These are phyloP conservation scores for Melikaiella ostensackeni DNA, from an alignment of 2,888 invertebrate genomes.

Conservation along the genomic window DNA sequence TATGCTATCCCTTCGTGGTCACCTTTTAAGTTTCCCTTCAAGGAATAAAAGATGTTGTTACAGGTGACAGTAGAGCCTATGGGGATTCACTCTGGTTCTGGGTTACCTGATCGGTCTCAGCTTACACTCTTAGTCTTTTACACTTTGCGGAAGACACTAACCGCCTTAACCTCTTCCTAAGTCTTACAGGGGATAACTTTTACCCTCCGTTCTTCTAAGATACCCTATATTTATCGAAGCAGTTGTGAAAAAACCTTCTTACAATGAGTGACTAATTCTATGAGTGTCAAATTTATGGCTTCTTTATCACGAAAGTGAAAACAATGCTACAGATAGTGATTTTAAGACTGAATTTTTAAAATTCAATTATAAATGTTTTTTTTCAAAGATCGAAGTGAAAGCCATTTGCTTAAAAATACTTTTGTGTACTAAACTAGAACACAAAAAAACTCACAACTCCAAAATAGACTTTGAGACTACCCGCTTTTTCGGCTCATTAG, in stretches of 20 bases:
- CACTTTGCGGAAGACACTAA: constrained; percentile 18
- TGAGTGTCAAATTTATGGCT: neutral
- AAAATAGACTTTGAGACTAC: too few species aligned
- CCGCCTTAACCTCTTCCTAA: constrained; percentile 1
- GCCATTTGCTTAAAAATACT: too few species aligned
- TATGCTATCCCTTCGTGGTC: constrained; percentile 21
- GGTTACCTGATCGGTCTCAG: constrained; percentile 39
- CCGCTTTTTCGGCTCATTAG: too few species aligned
- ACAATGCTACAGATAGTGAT: too few species aligned
- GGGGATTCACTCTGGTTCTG: constrained; percentile 50
- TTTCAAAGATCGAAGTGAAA: too few species aligned
- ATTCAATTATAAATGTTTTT: too few species aligned
- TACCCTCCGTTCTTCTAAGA: neutral
- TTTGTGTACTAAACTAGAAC: too few species aligned
- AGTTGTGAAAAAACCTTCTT: neutral
- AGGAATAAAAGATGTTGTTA: constrained; percentile 49
- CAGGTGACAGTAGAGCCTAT: constrained; percentile 52
- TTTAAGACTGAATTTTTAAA: too few species aligned
- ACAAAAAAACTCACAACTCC: too few species aligned
- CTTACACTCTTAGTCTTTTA: constrained; percentile 10
- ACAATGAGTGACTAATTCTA: neutral
- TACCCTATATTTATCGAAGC: constrained; percentile 1
- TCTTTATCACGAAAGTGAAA: neutral
- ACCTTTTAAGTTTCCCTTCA: constrained; percentile 25
- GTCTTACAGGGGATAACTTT: neutral